Percentiles rank a stretch among this genome's conserved stretches.
Evolutionary conservation across 1,140 invertebrate species (phyloP).

Genomic region (Lepidostoma basale): DNA sequence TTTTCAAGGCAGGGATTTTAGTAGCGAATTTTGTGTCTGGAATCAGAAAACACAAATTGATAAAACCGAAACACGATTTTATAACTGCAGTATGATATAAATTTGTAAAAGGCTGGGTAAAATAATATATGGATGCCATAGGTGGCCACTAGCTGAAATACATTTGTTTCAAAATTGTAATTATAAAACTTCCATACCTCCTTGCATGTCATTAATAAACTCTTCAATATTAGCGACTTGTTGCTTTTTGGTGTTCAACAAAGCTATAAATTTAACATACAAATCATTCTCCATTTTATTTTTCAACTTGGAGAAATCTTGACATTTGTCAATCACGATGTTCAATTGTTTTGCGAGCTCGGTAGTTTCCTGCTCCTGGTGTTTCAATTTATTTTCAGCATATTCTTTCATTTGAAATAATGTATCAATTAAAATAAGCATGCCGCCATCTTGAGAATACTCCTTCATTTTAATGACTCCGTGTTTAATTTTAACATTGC

Average conservation of each 20-base stretch:
- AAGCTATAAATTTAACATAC: slow-evolving; percentile 29
- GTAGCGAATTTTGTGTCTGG: slow-evolving; percentile 1
- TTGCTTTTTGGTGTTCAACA: slow-evolving; percentile 37
- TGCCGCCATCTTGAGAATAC: slow-evolving; percentile 23
- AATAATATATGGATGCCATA: too few relatives aligned
- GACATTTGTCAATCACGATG: neutral
- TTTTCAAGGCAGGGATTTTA: neutral
- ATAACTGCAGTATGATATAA: too few relatives aligned
- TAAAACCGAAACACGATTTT: neutral
- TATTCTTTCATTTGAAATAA: slow-evolving; percentile 21
- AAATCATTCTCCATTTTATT: slow-evolving; percentile 39
- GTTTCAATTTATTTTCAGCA: slow-evolving; percentile 19
- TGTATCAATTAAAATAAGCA: slow-evolving; percentile 21
- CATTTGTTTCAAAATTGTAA: neutral
- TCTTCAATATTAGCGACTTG: slow-evolving; percentile 26
- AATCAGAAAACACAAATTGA: neutral
- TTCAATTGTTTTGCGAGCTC: slow-evolving; percentile 9
- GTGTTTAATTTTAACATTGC: slow-evolving; percentile 22
- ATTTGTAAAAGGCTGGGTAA: too few relatives aligned
- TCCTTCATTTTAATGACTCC: slow-evolving; percentile 29
- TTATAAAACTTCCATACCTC: neutral
- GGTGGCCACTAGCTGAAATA: too few relatives aligned
- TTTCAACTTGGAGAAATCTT: slow-evolving; percentile 27
- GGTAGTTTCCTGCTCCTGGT: slow-evolving; percentile 29
- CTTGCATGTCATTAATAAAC: slow-evolving; percentile 19